A percentile compares a stretch with the other conserved stretches of the same genome.
phyloP scores from a whole-genome alignment of 2,888 invertebrate genomes.

The Campoplex capitator region DNA sequence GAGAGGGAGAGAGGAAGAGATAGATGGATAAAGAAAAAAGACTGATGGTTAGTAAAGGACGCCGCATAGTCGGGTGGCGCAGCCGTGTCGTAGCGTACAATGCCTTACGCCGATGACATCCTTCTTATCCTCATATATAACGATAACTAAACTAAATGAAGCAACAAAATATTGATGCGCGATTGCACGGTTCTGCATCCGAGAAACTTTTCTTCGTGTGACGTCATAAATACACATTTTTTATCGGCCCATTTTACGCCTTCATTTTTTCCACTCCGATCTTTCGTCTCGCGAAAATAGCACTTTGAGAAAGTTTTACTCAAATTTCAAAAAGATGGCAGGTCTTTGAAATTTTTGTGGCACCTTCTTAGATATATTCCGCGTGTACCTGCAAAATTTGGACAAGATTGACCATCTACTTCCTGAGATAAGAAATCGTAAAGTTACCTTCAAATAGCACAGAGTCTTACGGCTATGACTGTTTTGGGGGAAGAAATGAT shows the following conservation, averaged over 20 bases:
- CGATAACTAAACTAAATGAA: conserved; percentile 62
- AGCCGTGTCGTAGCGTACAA: conserved; percentile 25
- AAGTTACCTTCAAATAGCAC: too few relatives aligned
- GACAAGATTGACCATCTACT: too few relatives aligned
- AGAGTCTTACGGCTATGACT: too few relatives aligned
- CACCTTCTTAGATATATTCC: too few relatives aligned
- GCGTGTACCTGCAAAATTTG: too few relatives aligned
- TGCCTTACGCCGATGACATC: conserved; percentile 52
- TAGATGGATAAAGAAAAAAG: conserved; percentile 6
- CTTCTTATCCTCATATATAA: conserved; percentile 65
- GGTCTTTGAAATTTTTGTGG: too few relatives aligned
- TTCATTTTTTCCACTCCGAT: conserved; percentile 33
- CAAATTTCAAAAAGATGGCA: too few relatives aligned
- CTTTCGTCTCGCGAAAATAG: conserved; percentile 14
- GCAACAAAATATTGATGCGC: conserved; percentile 52
- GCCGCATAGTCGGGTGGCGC: background rate
- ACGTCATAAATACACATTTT: conserved; percentile 15
- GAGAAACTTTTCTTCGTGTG: background rate
- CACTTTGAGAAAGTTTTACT: background rate
- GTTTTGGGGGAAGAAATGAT: too few relatives aligned
- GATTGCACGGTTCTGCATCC: conserved; percentile 32
- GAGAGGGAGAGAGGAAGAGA: background rate
- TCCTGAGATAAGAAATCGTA: too few relatives aligned
- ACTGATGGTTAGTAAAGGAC: background rate
- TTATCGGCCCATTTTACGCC: conserved; percentile 42